phyloP scores from a whole-genome alignment of 1,140 invertebrate genomes.

The Littorina saxatilis region DNA sequence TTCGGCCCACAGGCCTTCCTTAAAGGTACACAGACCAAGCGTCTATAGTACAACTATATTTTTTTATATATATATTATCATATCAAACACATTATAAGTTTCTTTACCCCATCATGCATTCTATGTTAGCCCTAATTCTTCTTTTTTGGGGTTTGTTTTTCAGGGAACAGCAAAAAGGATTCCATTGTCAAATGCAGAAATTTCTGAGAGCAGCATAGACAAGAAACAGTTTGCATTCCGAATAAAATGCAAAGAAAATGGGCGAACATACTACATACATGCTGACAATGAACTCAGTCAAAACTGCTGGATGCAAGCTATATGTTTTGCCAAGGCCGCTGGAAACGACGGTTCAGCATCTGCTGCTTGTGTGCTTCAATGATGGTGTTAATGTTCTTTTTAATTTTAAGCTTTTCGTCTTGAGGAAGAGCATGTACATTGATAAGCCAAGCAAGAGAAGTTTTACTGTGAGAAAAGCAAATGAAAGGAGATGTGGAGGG shows the following conservation, averaged over 20 bases:
- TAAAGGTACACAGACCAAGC: no score
- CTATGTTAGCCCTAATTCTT: no score
- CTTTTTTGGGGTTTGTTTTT: no score
- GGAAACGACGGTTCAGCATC: conserved; percentile 65
- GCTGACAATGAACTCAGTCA: conserved; percentile 69
- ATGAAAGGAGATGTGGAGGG: background rate
- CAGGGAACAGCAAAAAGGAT: conserved; percentile 67
- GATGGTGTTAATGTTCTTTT: background rate
- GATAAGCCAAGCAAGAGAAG: no score
- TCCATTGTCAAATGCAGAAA: conserved; percentile 68
- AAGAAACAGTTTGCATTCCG: conserved; percentile 71
- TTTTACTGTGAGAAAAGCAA: no score
- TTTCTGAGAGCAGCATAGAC: conserved; percentile 71
- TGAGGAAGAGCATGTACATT: no score
- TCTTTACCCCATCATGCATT: no score
- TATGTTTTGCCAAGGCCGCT: conserved; percentile 74
- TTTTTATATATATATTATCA: no score
- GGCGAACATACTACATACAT: conserved; percentile 70
- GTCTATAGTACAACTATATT: no score
- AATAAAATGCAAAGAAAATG: conserved; percentile 70
- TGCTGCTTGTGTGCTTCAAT: conserved; percentile 72
- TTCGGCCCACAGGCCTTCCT: no score
- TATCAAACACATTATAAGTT: no score
- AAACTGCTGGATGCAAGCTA: conserved; percentile 75
- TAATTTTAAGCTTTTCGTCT: no score